Evolutionary conservation across 64 coral and sea anemone genomes (phyloP), one percentile per base, ranked within the genome.

Genomic region (Cladopsammia gracilis): DNA sequence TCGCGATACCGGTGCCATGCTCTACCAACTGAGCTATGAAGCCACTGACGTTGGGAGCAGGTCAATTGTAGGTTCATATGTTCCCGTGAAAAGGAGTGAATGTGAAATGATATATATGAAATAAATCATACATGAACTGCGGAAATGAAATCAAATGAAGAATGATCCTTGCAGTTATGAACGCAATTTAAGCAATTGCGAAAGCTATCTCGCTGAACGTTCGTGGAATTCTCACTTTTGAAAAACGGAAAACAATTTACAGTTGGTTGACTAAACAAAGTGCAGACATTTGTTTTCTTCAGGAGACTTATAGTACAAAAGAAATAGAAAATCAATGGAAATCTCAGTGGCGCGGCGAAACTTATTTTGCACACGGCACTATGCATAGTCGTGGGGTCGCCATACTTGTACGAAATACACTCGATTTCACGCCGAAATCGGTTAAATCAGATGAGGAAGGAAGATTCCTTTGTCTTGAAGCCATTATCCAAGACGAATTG

Each of bases 181-280:
- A n/a, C n/a, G n/a, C n/a, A n/a, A n/a, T n/a, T n/a, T n/a, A n/a
- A n/a, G n/a, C n/a, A n/a, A n/a, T n/a, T n/a, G n/a, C n/a, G n/a
- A 78, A 87, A 78, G 26, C 59, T 14, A n/a, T 93, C 6, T 93
- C 73, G 10, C 25, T 93, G 8, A 93, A 93, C 78, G 91, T 93
- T 25, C 44, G 74, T 16, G 91, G 83, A 9, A 42, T 93, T 5
- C 81, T 58, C 50, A 24, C 71, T 19, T 48, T 12, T 34, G 79
- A 22, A 45, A 79, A 93, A 77, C 49, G 83, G 43, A 54, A 86
- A 57, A 77, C 69, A n/a, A 7, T 93, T 52, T 87, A 87, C 71
- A 58, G 56, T 48, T 93, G 91, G 74, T 9, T 78, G 26, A 62
- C 64, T 6, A 53, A 79, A 25, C 83, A 93, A 87, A 87, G 45